These are phyloP conservation scores for Marmota flaviventris DNA, from an alignment of 2,113 vertebrate species.

Conservation along the genomic window DNA sequence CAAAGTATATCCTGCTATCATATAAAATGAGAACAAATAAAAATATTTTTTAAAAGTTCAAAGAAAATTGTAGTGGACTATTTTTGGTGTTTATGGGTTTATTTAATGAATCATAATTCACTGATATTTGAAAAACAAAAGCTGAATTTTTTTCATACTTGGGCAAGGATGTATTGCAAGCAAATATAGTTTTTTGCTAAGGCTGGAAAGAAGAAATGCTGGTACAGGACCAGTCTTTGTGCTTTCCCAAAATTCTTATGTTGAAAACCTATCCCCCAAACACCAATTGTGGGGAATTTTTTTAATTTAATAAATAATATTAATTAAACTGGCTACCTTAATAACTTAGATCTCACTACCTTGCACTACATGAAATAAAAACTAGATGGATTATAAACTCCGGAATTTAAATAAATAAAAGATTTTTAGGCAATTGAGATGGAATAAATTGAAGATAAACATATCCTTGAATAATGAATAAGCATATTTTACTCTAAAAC, in stretches of 20 bases:
- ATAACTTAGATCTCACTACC: not conserved
- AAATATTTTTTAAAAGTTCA: too few species aligned
- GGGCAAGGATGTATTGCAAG: not conserved
- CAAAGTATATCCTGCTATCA: too few species aligned
- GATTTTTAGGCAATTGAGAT: not conserved
- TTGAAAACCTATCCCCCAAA: not conserved
- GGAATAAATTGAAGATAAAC: not conserved
- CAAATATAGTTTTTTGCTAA: constrained; percentile 10
- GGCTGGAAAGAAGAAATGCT: not conserved
- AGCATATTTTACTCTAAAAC: not conserved
- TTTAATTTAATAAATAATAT: not conserved
- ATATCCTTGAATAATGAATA: not conserved
- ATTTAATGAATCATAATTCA: constrained; percentile 36
- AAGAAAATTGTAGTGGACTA: not conserved
- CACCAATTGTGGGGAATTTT: not conserved
- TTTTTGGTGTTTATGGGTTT: not conserved
- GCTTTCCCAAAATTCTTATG: not conserved
- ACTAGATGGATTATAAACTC: not conserved
- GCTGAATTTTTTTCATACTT: not conserved
- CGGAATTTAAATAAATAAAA: constrained; percentile 32
- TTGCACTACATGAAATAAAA: not conserved
- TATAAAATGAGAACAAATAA: too few species aligned
- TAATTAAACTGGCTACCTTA: not conserved
- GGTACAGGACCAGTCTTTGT: not conserved
- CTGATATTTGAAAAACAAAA: not conserved